Evolutionary conservation across 2,113 vertebrate genomes (phyloP).

Genomic region (Thalassarche chlororhynchos): DNA sequence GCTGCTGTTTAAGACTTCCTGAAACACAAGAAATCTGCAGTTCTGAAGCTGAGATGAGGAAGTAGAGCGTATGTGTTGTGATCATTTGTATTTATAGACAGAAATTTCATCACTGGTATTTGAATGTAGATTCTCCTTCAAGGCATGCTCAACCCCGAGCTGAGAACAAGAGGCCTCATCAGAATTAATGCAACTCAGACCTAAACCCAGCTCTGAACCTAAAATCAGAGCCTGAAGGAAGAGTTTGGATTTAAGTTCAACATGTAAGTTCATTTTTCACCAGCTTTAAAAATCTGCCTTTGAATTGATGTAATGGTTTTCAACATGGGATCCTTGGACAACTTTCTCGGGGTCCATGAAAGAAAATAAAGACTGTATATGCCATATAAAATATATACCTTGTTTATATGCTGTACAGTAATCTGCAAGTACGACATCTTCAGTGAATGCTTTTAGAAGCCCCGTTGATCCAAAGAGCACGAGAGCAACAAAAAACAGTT

Average conservation of each 20-base stretch:
- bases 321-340: neutral
- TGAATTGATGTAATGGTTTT: neutral
- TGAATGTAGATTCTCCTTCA: neutral
- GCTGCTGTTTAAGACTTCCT: neutral
- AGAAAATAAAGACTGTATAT: neutral
- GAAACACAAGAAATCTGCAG: neutral
- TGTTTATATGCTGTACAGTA: neutral
- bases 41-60: neutral
- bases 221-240: neutral
- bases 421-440: neutral
- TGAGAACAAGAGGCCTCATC: neutral
- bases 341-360: neutral
- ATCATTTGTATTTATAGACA: neutral
- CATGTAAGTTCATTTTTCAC: neutral
- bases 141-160: neutral
- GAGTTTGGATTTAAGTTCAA: neutral
- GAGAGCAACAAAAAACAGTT: neutral
- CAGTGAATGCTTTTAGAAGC: neutral
- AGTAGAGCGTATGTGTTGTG: neutral
- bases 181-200: neutral
- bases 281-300: neutral
- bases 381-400: neutral
- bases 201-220: neutral
- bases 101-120: neutral
- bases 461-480: neutral